phyloP scores from a whole-genome alignment of 2,888 invertebrate genomes.

The Trissoscelio sp. region DNA sequence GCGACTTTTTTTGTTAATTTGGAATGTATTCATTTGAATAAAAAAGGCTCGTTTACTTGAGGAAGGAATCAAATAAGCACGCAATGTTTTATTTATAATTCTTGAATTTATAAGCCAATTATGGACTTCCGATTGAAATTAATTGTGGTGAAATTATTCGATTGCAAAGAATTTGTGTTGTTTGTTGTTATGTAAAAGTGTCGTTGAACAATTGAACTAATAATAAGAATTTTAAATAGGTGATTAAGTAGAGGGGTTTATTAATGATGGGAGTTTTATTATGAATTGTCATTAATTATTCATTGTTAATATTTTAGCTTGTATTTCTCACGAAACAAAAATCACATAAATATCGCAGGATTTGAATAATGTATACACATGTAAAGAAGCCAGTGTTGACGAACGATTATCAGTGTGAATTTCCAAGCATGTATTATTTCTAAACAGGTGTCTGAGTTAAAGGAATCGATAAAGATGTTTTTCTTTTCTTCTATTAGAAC shows the following conservation, averaged over 20 bases:
- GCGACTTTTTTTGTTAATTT: background rate
- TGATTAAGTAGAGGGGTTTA: slow-evolving; percentile 16
- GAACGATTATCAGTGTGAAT: slow-evolving; percentile 32
- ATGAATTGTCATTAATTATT: slow-evolving; percentile 45
- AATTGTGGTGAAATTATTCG: background rate
- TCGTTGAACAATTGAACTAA: slow-evolving; percentile 51
- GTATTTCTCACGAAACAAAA: slow-evolving; percentile 46
- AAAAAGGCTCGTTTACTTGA: background rate
- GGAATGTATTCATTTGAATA: background rate
- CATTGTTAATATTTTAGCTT: slow-evolving; percentile 55
- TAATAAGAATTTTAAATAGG: slow-evolving; percentile 28
- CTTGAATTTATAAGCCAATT: background rate
- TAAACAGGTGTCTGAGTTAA: background rate
- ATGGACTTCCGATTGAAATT: slow-evolving; percentile 6
- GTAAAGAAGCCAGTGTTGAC: slow-evolving; percentile 22
- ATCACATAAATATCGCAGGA: slow-evolving; percentile 49
- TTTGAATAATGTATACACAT: slow-evolving; percentile 47
- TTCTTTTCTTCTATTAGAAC: too few species aligned
- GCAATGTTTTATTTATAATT: background rate
- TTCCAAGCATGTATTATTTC: slow-evolving; percentile 4
- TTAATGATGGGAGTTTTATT: slow-evolving; percentile 50
- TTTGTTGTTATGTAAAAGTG: slow-evolving; percentile 43
- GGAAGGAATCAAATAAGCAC: background rate
- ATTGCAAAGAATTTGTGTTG: background rate
- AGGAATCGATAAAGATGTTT: too few species aligned